Evolutionary conservation across 1,140 invertebrate species (phyloP).

Genomic region (Trinorchestia longiramus): DNA sequence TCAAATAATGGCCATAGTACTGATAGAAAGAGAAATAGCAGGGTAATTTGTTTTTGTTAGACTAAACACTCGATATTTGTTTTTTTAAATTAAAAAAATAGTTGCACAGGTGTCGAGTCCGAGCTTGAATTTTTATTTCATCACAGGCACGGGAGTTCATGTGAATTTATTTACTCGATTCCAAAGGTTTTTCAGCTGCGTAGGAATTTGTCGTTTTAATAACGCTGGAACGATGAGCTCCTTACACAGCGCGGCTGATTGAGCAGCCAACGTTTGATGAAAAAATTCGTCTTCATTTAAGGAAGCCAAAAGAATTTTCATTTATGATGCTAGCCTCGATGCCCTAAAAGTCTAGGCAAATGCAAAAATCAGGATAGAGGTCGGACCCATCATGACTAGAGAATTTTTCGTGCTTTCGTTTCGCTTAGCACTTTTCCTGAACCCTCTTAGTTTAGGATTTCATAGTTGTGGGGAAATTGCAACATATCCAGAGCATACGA

Average conservation of each 20-base stretch:
- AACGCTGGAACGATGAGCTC: not conserved
- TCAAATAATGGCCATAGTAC: not conserved
- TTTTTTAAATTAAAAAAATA: too few relatives aligned
- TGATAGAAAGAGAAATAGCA: not conserved
- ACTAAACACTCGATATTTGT: not conserved
- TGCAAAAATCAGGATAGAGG: not conserved
- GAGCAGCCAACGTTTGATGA: not conserved
- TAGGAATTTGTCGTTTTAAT: not conserved
- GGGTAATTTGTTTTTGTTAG: not conserved
- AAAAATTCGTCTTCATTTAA: not conserved
- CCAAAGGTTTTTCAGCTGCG: not conserved
- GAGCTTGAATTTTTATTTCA: not conserved
- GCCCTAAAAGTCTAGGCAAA: not conserved
- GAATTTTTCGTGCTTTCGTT: not conserved
- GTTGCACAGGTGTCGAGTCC: not conserved
- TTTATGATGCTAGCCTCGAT: not conserved
- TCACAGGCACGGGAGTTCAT: not conserved
- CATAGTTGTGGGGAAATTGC: not conserved
- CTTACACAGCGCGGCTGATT: not conserved
- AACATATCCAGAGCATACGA: not conserved
- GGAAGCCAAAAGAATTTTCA: not conserved
- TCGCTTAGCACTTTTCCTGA: not conserved
- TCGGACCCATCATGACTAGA: not conserved
- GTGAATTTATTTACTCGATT: not conserved
- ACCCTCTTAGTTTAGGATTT: not conserved